Evolutionary conservation across 2,113 vertebrate species (phyloP), one percentile per base, ranked within the genome.

Genomic region (Promerops cafer): DNA sequence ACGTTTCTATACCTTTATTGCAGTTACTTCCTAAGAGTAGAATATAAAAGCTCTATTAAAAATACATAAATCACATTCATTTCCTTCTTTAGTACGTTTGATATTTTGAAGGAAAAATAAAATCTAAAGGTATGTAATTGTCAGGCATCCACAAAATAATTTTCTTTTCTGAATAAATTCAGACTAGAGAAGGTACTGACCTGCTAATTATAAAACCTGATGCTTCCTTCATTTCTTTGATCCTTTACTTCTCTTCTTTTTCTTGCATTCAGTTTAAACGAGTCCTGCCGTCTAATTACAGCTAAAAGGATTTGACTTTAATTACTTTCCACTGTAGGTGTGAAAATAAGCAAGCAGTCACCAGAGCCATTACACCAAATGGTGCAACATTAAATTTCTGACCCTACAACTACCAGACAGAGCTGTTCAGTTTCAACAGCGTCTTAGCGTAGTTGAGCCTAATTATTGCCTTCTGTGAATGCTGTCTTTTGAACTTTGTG

Each of bases 241-340:
- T 80, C 33, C 10, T 87, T 23, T 84, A 63, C 50, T 83, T 50
- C 84, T 69, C 24, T 65, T 59, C 54, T 30, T 66, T 82, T 47
- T 39, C 35, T 74, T 75, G 4, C 56, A 53, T 71, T 94, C n/a
- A 63, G 24, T 87, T 96, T 86, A 89, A 96, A 60, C 20, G 26
- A 95, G 16, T 74, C 15, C 39, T 72, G n/a, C 11, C 28, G 33
- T 64, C 18, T 96, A 93, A 96, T 71, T 96, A 78, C 82, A 93
- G 89, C 57, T 79, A 66, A 93, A 94, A 87, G 24, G 9, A 57
- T 94, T 52, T 33, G n/a, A 10, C 50, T 91, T 97, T 96, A 97
- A 97, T 97, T 96, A 83, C 77, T 66, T 83, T 83, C 71, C 56
- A 49, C 54, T 72, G 49, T 61, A 97, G 87, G 75, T 94, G 78